These are phyloP conservation scores for Oryzaephilus surinamensis DNA, from an alignment of 1,140 invertebrate genomes.

Conservation along the genomic window DNA sequence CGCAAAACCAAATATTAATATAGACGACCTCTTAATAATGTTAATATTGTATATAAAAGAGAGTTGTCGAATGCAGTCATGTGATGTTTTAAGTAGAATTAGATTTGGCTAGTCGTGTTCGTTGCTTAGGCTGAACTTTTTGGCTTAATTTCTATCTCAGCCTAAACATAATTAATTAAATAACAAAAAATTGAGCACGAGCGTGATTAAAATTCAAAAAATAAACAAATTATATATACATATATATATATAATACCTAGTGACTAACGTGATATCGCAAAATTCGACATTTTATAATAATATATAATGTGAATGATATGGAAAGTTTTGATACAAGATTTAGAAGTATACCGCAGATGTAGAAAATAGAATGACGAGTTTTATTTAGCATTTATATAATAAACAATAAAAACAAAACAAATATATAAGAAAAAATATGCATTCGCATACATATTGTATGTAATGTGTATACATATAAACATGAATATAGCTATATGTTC, in stretches of 20 bases:
- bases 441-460: constrained; percentile 4
- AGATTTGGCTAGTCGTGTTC: constrained; percentile 11
- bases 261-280: constrained; percentile 29
- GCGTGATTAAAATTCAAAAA: too few species aligned
- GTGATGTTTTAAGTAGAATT: constrained; percentile 19
- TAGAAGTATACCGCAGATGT: constrained; percentile 24
- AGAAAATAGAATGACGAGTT: constrained; percentile 22
- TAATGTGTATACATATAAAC: constrained; percentile 12
- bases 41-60: constrained; percentile 28
- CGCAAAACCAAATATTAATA: constrained; percentile 1
- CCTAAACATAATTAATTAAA: constrained; percentile 8
- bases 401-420: too few species aligned
- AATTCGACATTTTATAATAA: constrained; percentile 27
- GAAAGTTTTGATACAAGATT: constrained; percentile 31
- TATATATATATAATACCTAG: constrained; percentile 21
- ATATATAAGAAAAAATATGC: not conserved
- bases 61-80: constrained; percentile 21
- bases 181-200: constrained; percentile 7
- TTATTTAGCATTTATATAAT: constrained; percentile 21
- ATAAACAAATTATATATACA: too few species aligned
- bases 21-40: constrained; percentile 10
- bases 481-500: constrained; percentile 23
- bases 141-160: constrained; percentile 13
- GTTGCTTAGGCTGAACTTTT: constrained; percentile 6
- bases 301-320: constrained; percentile 26